Percentiles rank a stretch among this genome's conserved stretches.
These are phyloP conservation scores for Perodicticus potto DNA, from an alignment of 2,797 vertebrate genomes.

Conservation along the genomic window DNA sequence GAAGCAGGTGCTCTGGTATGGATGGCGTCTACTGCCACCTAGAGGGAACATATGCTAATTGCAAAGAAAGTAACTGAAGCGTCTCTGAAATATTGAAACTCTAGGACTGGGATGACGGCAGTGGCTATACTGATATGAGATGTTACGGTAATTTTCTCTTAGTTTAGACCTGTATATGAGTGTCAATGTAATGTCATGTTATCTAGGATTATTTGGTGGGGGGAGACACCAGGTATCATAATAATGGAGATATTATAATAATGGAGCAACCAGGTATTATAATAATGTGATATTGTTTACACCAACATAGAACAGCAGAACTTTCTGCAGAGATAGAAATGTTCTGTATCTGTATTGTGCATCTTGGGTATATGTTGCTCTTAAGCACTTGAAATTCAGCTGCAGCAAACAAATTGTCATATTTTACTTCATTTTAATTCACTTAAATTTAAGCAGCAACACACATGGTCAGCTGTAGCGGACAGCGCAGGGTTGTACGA, in stretches of 20 bases:
- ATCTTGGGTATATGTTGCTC: neutral
- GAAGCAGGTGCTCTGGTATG: neutral
- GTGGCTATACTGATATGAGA: neutral
- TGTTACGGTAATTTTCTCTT: neutral
- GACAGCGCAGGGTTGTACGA: neutral
- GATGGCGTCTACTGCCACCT: conserved; percentile 39
- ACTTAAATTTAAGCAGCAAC: neutral
- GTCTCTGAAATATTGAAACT: neutral
- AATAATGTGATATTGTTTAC: neutral
- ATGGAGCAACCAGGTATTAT: no score
- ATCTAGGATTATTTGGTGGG: neutral
- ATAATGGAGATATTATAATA: no score
- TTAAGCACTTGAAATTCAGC: neutral
- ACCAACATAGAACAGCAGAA: neutral
- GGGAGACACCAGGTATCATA: neutral
- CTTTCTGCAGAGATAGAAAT: neutral
- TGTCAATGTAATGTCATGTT: neutral
- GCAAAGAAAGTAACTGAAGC: conserved; percentile 51
- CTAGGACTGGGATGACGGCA: neutral
- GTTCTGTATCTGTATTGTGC: neutral
- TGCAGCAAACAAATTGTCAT: neutral
- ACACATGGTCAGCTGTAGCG: neutral
- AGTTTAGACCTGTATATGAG: neutral
- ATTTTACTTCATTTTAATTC: neutral
- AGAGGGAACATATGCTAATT: conserved; percentile 33